Percentiles rank a stretch among this genome's conserved stretches.
Evolutionary conservation across 2,888 invertebrate genomes (phyloP).

Genomic region (Epicampocera succincta): DNA sequence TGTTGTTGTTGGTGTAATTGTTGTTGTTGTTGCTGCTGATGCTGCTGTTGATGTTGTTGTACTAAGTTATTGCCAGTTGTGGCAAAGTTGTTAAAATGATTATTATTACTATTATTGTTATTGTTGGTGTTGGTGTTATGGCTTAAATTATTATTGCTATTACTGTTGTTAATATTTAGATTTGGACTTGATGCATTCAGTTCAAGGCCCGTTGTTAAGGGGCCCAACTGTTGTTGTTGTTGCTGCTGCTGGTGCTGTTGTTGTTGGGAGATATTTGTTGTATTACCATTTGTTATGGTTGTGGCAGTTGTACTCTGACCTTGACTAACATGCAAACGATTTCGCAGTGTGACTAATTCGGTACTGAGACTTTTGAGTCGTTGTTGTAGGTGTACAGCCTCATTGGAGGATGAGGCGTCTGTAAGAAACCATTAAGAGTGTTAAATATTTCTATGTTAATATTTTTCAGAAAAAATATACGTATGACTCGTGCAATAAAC

Average conservation of each 20-base stretch:
- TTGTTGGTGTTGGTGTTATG: slow-evolving; percentile 56
- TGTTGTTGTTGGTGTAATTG: slow-evolving; percentile 69
- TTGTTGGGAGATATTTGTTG: slow-evolving; percentile 69
- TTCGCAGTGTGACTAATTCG: slow-evolving; percentile 94
- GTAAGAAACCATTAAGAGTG: slow-evolving; percentile 75
- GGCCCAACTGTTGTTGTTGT: slow-evolving; percentile 71
- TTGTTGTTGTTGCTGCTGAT: slow-evolving; percentile 55
- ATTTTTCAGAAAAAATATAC: background rate
- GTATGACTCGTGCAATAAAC: slow-evolving; percentile 30
- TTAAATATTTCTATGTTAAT: background rate
- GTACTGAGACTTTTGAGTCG: slow-evolving; percentile 94
- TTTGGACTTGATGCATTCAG: slow-evolving; percentile 79
- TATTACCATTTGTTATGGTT: slow-evolving; percentile 71
- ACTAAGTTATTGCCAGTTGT: slow-evolving; percentile 64
- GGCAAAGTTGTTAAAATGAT: slow-evolving; percentile 59
- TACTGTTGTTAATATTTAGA: slow-evolving; percentile 69
- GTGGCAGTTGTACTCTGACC: slow-evolving; percentile 76
- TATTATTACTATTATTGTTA: slow-evolving; percentile 52
- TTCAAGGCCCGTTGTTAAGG: slow-evolving; percentile 70
- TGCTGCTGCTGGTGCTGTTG: slow-evolving; percentile 72
- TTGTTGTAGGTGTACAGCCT: slow-evolving; percentile 96
- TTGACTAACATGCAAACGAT: slow-evolving; percentile 91
- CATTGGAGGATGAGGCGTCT: slow-evolving; percentile 97
- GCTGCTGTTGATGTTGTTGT: slow-evolving; percentile 68
- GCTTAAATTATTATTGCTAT: slow-evolving; percentile 62